phyloP scores from a whole-genome alignment of 2,797 vertebrate genomes.

The Eupleurogrammus muticus region DNA sequence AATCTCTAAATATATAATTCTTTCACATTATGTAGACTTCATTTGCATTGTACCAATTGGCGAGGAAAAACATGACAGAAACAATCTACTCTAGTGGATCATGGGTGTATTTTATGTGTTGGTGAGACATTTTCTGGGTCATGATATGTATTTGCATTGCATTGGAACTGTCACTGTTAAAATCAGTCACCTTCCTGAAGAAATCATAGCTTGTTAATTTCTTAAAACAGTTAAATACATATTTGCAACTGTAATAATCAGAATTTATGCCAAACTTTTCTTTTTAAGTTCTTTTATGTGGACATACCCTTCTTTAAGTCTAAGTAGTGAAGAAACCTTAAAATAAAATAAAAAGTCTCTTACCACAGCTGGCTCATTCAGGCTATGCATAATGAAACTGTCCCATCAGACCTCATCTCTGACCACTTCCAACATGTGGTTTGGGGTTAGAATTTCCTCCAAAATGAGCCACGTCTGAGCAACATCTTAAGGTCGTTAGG shows the following conservation, averaged over 20 bases:
- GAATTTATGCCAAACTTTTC: neutral
- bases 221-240: neutral
- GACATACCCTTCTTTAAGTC: neutral
- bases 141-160: constrained; percentile 17
- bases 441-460: neutral
- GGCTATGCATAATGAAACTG: neutral
- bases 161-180: neutral
- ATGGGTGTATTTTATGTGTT: too few species aligned
- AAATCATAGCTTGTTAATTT: neutral
- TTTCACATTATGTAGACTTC: too few species aligned
- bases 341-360: neutral
- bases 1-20: too few species aligned
- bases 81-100: too few species aligned
- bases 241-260: neutral
- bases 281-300: too few species aligned
- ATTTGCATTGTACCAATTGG: too few species aligned
- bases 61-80: too few species aligned
- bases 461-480: neutral
- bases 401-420: neutral
- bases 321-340: neutral
- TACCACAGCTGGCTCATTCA: neutral
- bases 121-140: too few species aligned
- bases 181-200: neutral
- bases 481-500: constrained; percentile 6
- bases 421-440: neutral